Evolutionary conservation across 1,140 invertebrate species (phyloP).

Genomic region (Neodiprion pinetum): DNA sequence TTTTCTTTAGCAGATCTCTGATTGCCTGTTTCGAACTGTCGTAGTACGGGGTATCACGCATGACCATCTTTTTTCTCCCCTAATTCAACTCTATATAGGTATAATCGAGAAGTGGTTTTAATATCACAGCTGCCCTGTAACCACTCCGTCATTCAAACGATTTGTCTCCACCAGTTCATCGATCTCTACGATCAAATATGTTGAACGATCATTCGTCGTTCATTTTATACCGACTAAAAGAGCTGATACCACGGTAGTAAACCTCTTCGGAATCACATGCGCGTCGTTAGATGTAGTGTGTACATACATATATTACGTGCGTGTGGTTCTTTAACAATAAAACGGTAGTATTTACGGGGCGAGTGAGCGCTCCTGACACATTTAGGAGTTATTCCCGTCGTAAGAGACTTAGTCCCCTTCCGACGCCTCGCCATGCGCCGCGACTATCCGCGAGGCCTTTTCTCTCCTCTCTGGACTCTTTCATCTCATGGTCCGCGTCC

Average conservation of each 20-base stretch:
- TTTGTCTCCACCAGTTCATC: not conserved
- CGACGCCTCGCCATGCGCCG: not conserved
- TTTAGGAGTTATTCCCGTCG: slow-evolving; percentile 15
- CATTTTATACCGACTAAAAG: no score
- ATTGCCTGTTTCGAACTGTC: no score
- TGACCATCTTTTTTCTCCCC: no score
- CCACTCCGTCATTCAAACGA: not conserved
- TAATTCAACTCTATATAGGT: no score
- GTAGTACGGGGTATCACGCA: no score
- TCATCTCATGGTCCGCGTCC: not conserved
- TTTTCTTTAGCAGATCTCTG: no score
- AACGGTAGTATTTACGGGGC: slow-evolving; percentile 11
- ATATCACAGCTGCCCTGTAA: no score
- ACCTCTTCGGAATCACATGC: not conserved
- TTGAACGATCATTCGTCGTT: not conserved
- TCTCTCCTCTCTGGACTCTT: not conserved
- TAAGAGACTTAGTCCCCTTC: not conserved
- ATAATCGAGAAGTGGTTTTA: no score
- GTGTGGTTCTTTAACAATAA: slow-evolving; percentile 13
- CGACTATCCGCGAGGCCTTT: not conserved
- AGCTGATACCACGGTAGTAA: not conserved
- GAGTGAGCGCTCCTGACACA: slow-evolving; percentile 14
- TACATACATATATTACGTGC: not conserved
- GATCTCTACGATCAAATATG: not conserved
- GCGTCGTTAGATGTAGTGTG: not conserved